Conservation (phyloP, 92 coral and sea anemone species). For the Actinernus sp. region DNA sequence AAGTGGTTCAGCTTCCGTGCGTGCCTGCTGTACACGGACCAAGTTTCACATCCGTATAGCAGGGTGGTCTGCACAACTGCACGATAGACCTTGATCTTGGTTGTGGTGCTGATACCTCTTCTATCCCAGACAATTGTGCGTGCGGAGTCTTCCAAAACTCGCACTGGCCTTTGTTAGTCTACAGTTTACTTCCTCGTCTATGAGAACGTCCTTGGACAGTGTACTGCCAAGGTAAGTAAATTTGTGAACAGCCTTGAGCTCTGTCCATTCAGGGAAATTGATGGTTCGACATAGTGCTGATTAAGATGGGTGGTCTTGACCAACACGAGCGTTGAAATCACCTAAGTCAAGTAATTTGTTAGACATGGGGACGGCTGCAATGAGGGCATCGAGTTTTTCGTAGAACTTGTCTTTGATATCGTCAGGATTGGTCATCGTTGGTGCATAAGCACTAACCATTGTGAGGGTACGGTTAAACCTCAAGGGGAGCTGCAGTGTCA, state of each 20-base stretch:
- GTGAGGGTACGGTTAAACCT: too few species aligned
- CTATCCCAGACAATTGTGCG: conserved; percentile 19
- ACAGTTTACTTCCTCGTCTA: conserved; percentile 32
- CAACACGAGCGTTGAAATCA: too few species aligned
- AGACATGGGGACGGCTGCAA: too few species aligned
- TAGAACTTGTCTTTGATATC: too few species aligned
- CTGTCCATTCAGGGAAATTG: too few species aligned
- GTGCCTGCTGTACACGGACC: conserved; percentile 44
- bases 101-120: conserved; percentile 5
- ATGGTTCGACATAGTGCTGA: too few species aligned
- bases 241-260: conserved; percentile 18
- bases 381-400: conserved; percentile 10
- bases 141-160: conserved; percentile 39
- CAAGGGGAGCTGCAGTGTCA: too few species aligned
- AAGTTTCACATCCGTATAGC: conserved; percentile 36
- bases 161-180: conserved; percentile 39
- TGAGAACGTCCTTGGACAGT: conserved; percentile 19
- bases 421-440: too few species aligned
- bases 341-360: too few species aligned
- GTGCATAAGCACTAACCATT: too few species aligned
- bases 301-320: too few species aligned
- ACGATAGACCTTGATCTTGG: conserved; percentile 29
- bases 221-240: conserved; percentile 61
- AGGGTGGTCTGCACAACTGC: conserved; percentile 33
- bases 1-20: conserved; percentile 41